These are phyloP conservation scores for Ricordea florida DNA, from an alignment of 92 coral and sea anemone genomes.

Conservation along the genomic window DNA sequence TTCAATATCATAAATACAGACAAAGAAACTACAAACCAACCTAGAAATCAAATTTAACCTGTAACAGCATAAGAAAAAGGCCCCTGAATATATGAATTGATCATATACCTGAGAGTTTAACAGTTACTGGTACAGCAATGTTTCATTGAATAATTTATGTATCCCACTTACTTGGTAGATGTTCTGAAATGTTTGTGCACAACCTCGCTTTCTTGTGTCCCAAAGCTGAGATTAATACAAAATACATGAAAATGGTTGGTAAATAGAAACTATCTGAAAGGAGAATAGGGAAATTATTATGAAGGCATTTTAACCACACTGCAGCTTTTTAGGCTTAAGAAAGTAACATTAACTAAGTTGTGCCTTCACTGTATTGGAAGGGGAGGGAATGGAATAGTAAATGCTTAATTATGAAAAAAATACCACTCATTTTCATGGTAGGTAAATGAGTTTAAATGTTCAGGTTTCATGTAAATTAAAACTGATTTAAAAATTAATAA, in stretches of 20 bases:
- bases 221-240: slow-evolving; percentile 69
- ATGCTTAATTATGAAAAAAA: not conserved
- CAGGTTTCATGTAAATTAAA: not conserved
- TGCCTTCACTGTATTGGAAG: no score
- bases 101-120: no score
- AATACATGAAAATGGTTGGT: not conserved
- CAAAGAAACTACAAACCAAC: no score
- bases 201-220: slow-evolving; percentile 95
- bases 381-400: not conserved
- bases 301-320: no score
- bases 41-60: no score
- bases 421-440: not conserved
- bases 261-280: not conserved
- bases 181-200: slow-evolving; percentile 94
- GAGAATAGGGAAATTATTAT: not conserved
- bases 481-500: not conserved
- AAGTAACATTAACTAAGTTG: no score
- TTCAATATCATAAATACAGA: no score
- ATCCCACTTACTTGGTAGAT: slow-evolving; percentile 88
- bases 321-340: no score
- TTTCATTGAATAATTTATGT: no score
- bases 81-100: no score
- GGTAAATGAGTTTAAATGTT: not conserved
- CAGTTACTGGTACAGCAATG: no score
- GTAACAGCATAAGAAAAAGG: no score